Conservation (phyloP, 2,113 vertebrate genomes). For the Mellivora capensis region DNA sequence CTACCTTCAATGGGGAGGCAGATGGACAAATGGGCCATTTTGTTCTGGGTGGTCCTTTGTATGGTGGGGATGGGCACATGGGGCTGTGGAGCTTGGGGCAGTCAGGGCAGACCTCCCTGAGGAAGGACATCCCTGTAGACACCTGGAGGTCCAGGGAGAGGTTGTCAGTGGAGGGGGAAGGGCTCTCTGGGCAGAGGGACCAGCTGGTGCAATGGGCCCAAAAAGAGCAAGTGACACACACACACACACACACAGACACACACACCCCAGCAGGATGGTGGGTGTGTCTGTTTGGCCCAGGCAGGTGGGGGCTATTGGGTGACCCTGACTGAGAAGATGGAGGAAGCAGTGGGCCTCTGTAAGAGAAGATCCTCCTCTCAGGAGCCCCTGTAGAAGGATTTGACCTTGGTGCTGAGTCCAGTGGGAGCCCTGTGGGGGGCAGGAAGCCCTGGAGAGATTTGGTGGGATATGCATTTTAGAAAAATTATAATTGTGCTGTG, state of each 20-base stretch:
- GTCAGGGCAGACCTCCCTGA: not conserved
- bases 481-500: not conserved
- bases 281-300: too few species aligned
- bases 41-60: not conserved
- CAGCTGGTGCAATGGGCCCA: not conserved
- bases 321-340: not conserved
- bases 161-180: not conserved
- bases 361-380: too few species aligned
- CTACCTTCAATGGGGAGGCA: not conserved
- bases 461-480: not conserved
- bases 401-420: not conserved
- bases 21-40: rapidly evolving
- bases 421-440: not conserved
- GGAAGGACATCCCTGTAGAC: too few species aligned
- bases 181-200: too few species aligned
- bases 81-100: not conserved
- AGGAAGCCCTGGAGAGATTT: not conserved
- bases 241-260: too few species aligned
- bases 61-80: not conserved
- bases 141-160: not conserved
- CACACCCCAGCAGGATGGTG: not conserved
- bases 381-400: not conserved
- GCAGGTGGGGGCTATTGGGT: rapidly evolving
- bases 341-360: not conserved
- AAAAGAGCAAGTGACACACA: not conserved